Base-by-base conservation (phyloP, 2,113 vertebrate species). In the Blennius ocellaris region DNA sequence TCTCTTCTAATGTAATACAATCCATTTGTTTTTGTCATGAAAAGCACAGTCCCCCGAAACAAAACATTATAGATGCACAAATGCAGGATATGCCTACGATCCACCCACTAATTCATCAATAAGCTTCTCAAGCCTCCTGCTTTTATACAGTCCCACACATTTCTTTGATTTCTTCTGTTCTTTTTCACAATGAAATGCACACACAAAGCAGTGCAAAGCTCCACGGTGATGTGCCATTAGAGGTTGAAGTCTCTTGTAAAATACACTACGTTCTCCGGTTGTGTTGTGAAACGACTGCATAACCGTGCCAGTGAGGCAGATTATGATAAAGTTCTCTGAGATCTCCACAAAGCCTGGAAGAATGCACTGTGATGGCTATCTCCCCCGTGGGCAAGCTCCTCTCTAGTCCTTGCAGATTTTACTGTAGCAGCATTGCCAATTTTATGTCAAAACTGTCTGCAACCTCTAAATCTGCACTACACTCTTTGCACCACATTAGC, bases 381-480 rank as follows among this genome's bases (percentile, higher is more conserved):
- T 94, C 92, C 92, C 91, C 77, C 62, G 90, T 83, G 90, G 84
- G 82, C 80, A 83, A 87, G 63, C 91, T 30, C 21, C 21, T 30
- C 21, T 30, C 21, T 30, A 30, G 21, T 30, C 77, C 6, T 1
- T 80, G 94, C 90, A 78, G 88, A 90, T 92, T 81, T 90, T 87
- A 91, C 86, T 63, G 72, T 90, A 92, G 93, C 93, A 95, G 90
- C 84, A 85, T 92, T 87, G 88, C 90, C 89, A 89, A 84, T 91
- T 94, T 90, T 87, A 92, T 95, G 92, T 93, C 89, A 89, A 85
- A 92, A 90, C 57, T 69, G 82, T 90, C 86, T 82, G 86, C 80
- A 86, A 92, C 89, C 88, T 93, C 69, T 78, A 86, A 75, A 79
- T 75, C 88, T 83, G 72, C 49, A 84, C 10, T 78, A 74, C 11